A percentile compares a stretch with the other conserved stretches of the same genome.
These are phyloP conservation scores for Labeo calbasu DNA, from an alignment of 2,797 vertebrate genomes.

Conservation along the genomic window DNA sequence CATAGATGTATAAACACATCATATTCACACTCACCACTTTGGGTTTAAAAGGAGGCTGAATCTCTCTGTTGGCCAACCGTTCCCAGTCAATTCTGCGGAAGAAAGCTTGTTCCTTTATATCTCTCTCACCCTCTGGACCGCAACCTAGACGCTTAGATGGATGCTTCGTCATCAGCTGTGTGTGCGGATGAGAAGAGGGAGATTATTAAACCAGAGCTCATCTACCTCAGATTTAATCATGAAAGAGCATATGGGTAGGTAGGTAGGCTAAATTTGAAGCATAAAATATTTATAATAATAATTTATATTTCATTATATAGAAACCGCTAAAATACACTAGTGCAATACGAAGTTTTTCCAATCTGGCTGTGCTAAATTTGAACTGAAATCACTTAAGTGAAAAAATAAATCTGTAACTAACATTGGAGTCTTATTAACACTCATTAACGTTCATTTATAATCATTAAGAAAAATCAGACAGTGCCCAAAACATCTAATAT, in stretches of 20 bases:
- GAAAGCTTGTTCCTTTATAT: constrained; percentile 94
- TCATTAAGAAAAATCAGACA: too few species aligned
- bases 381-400: not conserved
- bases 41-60: constrained; percentile 97
- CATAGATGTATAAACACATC: constrained; percentile 25
- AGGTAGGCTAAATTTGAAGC: not conserved
- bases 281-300: not conserved
- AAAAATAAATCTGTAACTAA: not conserved
- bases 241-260: not conserved
- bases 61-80: constrained; percentile 90
- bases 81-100: constrained; percentile 99
- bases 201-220: not conserved
- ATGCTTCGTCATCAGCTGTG: constrained; percentile 97
- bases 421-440: not conserved
- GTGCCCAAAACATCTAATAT: not conserved
- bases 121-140: constrained; percentile 89
- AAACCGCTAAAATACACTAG: not conserved
- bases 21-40: constrained; percentile 89
- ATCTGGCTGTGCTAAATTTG: not conserved
- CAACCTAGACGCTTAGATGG: constrained; percentile 95
- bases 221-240: not conserved
- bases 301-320: not conserved
- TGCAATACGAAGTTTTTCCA: not conserved
- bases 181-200: constrained; percentile 60
- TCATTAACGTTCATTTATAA: too few species aligned